These are phyloP conservation scores for Lagopus muta DNA, from an alignment of 2,113 vertebrate species.

Conservation along the genomic window DNA sequence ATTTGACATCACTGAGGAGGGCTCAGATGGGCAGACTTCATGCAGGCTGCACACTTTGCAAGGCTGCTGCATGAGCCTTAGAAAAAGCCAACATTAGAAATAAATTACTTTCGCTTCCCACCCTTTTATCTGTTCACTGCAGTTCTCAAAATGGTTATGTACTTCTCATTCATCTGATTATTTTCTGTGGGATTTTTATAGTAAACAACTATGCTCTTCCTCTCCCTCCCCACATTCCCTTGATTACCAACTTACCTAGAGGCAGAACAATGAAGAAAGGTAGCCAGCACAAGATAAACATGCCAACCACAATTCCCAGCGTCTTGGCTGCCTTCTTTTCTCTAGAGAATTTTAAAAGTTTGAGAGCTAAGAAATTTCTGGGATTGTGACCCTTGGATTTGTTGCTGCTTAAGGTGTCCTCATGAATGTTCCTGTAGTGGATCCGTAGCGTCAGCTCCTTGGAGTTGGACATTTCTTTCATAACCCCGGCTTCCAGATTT, in stretches of 20 bases:
- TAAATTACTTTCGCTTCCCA: not conserved
- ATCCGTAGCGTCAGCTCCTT: constrained; percentile 94
- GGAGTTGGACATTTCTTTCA: constrained; percentile 94
- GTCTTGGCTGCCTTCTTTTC: constrained; percentile 98
- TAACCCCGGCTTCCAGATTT: constrained; percentile 95
- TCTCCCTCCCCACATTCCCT: not conserved
- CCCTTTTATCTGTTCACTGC: not conserved
- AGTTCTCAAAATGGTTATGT: not conserved
- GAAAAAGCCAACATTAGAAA: not conserved
- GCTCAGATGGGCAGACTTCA: constrained; percentile 19
- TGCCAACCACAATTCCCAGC: constrained; percentile 93
- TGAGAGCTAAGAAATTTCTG: constrained; percentile 90
- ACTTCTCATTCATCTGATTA: not conserved
- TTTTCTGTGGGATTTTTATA: not conserved
- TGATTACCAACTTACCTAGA: constrained; percentile 83
- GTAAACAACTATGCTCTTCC: not conserved
- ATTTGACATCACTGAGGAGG: not conserved
- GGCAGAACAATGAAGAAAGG: constrained; percentile 94
- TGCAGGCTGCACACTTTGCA: constrained; percentile 38
- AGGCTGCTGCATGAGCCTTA: constrained; percentile 14
- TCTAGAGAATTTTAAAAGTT: constrained; percentile 93
- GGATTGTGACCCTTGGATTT: constrained; percentile 86
- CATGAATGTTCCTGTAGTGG: constrained; percentile 90
- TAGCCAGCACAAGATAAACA: constrained; percentile 95
- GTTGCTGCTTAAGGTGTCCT: constrained; percentile 79